phyloP scores from a whole-genome alignment of 2,888 invertebrate species.

The Neoascia interrupta region DNA sequence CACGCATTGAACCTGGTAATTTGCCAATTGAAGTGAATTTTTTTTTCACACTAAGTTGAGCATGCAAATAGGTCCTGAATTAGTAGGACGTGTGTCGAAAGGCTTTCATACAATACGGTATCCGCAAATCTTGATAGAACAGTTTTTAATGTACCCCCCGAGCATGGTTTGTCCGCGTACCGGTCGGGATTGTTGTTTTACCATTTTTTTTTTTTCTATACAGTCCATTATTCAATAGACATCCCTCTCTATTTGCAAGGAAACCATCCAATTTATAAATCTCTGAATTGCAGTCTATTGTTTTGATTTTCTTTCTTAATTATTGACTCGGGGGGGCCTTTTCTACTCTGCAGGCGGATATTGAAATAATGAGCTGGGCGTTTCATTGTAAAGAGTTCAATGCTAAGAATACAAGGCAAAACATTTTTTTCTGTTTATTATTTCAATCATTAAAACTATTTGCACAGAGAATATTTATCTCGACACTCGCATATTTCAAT shows the following conservation, averaged over 20 bases:
- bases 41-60: background rate
- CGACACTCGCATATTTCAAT: slow-evolving; percentile 3
- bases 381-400: slow-evolving; percentile 29
- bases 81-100: slow-evolving; percentile 14
- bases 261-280: slow-evolving; percentile 17
- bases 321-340: slow-evolving; percentile 30
- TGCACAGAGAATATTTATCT: background rate
- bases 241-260: slow-evolving; percentile 16
- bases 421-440: background rate
- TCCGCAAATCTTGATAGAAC: no score
- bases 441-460: slow-evolving; percentile 20
- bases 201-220: no score
- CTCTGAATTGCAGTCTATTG: slow-evolving; percentile 18
- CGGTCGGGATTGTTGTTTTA: no score
- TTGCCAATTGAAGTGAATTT: background rate
- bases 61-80: slow-evolving; percentile 23
- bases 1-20: background rate
- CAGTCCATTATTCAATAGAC: no score
- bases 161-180: no score
- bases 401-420: slow-evolving; percentile 11
- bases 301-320: background rate
- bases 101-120: no score
- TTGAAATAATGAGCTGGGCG: slow-evolving; percentile 34
- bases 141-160: no score
- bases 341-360: slow-evolving; percentile 1